Evolutionary conservation across 2,888 invertebrate species (phyloP).

Genomic region (Hirudinaria manillensis): DNA sequence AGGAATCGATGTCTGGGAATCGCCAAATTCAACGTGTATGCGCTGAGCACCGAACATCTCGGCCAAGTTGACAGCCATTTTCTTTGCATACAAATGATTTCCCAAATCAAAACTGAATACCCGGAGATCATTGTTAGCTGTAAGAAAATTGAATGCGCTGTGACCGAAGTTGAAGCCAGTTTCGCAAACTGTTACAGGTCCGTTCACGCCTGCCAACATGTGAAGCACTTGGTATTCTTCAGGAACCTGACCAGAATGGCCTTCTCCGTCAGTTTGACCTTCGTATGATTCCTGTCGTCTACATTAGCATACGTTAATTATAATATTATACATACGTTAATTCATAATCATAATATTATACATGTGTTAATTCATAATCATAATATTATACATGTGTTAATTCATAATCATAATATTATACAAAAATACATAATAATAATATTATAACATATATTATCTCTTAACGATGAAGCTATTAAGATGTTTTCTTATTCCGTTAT

Average conservation of each 20-base stretch:
- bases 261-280: constrained; percentile 24
- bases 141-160: constrained; percentile 34
- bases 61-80: constrained; percentile 35
- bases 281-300: neutral
- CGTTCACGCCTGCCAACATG: constrained; percentile 9
- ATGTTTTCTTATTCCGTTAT: too few relatives aligned
- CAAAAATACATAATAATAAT: too few relatives aligned
- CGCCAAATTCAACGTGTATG: constrained; percentile 33
- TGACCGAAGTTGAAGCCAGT: constrained; percentile 32
- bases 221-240: constrained; percentile 23
- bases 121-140: constrained; percentile 29
- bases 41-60: constrained; percentile 28
- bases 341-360: too few relatives aligned
- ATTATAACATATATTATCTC: too few relatives aligned
- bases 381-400: too few relatives aligned
- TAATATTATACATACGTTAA: too few relatives aligned
- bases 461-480: too few relatives aligned
- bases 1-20: constrained; percentile 34
- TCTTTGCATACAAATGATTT: constrained; percentile 29
- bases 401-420: too few relatives aligned
- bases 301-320: too few relatives aligned
- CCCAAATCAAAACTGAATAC: constrained; percentile 38
- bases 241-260: constrained; percentile 20
- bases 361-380: too few relatives aligned
- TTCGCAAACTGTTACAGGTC: constrained; percentile 18